Percentiles rank a stretch among this genome's conserved stretches.
phyloP scores from a whole-genome alignment of 2,888 invertebrate genomes.

The Drosophila mimetica region DNA sequence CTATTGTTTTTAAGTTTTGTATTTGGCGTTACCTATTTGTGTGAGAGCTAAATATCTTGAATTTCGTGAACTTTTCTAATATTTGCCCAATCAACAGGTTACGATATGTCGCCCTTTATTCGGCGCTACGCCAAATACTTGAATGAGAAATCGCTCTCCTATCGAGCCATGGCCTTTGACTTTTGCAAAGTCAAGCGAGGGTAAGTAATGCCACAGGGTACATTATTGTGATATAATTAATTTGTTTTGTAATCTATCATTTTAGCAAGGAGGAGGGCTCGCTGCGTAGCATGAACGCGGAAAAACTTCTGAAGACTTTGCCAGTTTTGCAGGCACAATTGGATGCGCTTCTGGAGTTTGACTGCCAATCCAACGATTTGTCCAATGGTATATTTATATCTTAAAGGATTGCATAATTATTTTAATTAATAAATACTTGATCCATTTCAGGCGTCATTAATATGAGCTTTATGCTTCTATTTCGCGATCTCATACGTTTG shows the following conservation, averaged over 20 bases:
- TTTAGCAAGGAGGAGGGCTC: conserved; percentile 98
- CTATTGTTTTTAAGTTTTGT: conserved; percentile 19
- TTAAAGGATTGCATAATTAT: neutral
- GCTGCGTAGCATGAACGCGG: conserved; percentile 97
- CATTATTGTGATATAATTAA: conserved; percentile 11
- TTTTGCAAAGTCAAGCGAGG: conserved; percentile 99
- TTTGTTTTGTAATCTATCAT: conserved; percentile 32
- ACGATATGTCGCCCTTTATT: conserved; percentile 99
- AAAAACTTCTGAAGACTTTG: conserved; percentile 97
- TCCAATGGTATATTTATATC: conserved; percentile 88
- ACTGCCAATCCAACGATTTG: conserved; percentile 97
- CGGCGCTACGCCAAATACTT: conserved; percentile 99
- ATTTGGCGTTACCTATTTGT: conserved; percentile 49
- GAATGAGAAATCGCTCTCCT: conserved; percentile 99
- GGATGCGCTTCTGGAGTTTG: conserved; percentile 98
- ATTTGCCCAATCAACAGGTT: conserved; percentile 87
- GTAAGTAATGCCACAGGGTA: conserved; percentile 86
- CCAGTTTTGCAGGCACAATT: conserved; percentile 98
- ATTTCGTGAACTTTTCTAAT: conserved; percentile 14
- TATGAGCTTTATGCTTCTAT: conserved; percentile 99
- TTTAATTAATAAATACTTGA: neutral
- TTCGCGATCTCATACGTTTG: conserved; percentile 98
- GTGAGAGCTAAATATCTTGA: conserved; percentile 7
- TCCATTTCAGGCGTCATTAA: conserved; percentile 92
- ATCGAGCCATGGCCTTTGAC: conserved; percentile 99